Evolutionary conservation across 2,797 vertebrate genomes (phyloP), one percentile per base, ranked within the genome.

Genomic region (Alectoris magna): DNA sequence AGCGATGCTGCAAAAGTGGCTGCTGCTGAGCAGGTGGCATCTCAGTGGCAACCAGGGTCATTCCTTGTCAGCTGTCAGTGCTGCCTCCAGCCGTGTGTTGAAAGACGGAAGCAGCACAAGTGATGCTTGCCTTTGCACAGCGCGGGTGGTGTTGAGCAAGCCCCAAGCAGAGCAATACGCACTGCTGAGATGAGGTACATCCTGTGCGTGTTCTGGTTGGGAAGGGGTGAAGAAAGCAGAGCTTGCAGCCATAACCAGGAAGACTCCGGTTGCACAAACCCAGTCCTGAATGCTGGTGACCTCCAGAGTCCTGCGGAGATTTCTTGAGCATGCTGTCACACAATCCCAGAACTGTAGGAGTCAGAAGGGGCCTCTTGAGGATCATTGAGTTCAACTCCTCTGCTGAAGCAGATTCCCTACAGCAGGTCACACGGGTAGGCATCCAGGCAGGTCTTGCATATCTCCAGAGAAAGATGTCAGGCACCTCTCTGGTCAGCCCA

Each of bases 121-220:
- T 63, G 85, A 68, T 90, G 44, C 77, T 91, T 76, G 88, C 82
- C 86, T 93, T 94, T 91, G 51, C 68, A 79, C 22, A 43, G 86
- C 60, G 77, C 83, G 38, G 60, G 68, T 74, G 62, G 88, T 71
- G 11, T 77, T 94, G 83, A 90, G 80, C 87, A 95, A 94, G 91
- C 90, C 7, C 1, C 11, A 27, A 46, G 39, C 17, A 51, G 46
- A 84, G 79, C 59, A 88, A 36, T 62, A 77, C 14, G 10, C 6
- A 0, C 62, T 77, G 1, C 16, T 80, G 91, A 74, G 68, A 69
- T 74, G 89, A 94, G 44, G 26, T 58, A 77, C 2, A 68, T 88
- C 88, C 83, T 91, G 17, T 87, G 68, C 34, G 9, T 55, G 15
- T 49, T 79, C 86, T 88, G 81, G 70, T 34, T 77, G 86, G 86